Base-by-base conservation (phyloP, 2,888 invertebrate genomes). In the Dryadula phaetusa region DNA sequence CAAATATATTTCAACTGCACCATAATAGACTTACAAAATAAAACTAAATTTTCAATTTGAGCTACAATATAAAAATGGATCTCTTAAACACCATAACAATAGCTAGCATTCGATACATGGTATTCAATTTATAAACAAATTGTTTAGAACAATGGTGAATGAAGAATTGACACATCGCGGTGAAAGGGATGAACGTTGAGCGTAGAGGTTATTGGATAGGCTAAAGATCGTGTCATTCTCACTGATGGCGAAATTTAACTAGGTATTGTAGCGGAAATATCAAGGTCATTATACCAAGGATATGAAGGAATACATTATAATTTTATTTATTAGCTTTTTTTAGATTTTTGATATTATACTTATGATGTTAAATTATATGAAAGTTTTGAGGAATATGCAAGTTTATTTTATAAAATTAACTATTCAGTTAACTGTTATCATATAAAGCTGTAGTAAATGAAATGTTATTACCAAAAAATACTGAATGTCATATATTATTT, bases 171-270 rank as follows among this genome's bases (percentile, higher is more conserved):
- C 86, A 87, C 84, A 79, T 83, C 71, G 85, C 87, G 88, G 91
- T 90, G 91, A 91, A 91, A 89, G 91, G 91, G 89, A 87, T 90
- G 88, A 77, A 78, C 79, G 58, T 32, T 44, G 64, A 67, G 52
- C 75, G 82, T 84, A 83, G 86, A 84, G 69, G 76, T 61, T 62
- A 69, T 64, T 62, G 73, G 53, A 63, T 69, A 78, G 84, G 69
- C 75, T 77, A 88, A 91, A 91, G 86, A 90, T 88, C 90, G 84
- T 86, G 88, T 89, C 87, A 88, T 87, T 88, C 88, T 85, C 90
- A 87, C 80, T 82, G 82, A 67, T 90, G 88, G 77, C 81, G 89
- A 88, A 90, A 90, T 72, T 66, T 67, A 62, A 70, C 44, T 44
- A 42, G 60, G 22, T 61, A 65, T 66, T 64, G 62, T 70, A 47